Evolutionary conservation across 2,113 vertebrate species (phyloP).

Genomic region (Varanus komodoensis): DNA sequence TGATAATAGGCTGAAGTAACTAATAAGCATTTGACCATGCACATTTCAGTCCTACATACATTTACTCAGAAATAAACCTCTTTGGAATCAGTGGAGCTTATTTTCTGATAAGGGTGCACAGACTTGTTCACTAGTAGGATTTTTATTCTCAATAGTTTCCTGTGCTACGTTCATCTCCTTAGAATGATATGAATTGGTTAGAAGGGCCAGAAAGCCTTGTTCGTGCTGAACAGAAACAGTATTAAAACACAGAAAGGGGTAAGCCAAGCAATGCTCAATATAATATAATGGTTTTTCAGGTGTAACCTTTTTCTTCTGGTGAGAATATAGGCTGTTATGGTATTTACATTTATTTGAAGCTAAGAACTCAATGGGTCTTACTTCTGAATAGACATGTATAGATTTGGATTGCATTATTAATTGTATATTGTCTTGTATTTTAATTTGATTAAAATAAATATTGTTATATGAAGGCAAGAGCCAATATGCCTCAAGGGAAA

Average conservation of each 20-base stretch:
- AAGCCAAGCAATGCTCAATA: neutral
- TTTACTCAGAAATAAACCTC: neutral
- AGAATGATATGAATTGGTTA: neutral
- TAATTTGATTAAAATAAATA: neutral
- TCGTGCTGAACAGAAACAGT: neutral
- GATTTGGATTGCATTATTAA: neutral
- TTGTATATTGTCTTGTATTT: neutral
- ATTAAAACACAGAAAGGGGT: neutral
- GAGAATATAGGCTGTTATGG: neutral
- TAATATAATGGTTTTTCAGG: neutral
- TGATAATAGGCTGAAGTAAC: neutral
- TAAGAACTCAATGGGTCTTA: neutral
- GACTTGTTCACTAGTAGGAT: neutral
- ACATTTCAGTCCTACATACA: neutral
- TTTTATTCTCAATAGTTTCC: neutral
- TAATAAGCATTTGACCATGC: no score
- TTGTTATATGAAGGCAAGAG: neutral
- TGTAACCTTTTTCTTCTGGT: neutral
- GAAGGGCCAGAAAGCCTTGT: neutral
- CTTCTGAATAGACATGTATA: neutral
- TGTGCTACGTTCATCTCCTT: neutral
- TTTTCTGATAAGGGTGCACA: neutral
- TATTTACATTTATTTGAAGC: neutral
- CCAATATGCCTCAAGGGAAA: neutral
- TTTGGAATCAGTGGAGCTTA: no score